Conservation (phyloP, 1,140 invertebrate genomes). For the Leptopilina boulardi region DNA sequence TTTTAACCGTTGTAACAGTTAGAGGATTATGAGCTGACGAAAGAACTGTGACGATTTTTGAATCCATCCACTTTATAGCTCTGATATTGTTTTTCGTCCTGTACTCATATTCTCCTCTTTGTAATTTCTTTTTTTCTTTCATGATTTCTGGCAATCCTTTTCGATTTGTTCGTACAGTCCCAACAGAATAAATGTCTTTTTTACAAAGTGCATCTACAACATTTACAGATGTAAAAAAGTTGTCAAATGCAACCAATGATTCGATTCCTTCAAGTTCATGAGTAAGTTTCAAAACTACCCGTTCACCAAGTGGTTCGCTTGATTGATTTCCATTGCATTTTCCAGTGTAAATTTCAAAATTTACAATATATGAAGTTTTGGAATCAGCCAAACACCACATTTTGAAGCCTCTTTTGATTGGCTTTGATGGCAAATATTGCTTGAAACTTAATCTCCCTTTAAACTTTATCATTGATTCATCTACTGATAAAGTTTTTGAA, state of each 20-base stretch:
- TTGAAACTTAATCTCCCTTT: constrained; percentile 54
- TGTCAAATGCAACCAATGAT: constrained; percentile 33
- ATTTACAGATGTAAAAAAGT: constrained; percentile 33
- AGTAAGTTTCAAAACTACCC: constrained; percentile 27
- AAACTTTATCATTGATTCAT: constrained; percentile 35
- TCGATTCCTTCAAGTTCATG: background rate
- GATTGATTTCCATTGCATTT: constrained; percentile 48
- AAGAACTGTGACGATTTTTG: constrained; percentile 65
- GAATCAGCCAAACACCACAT: constrained; percentile 60
- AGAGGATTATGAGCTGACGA: constrained; percentile 55
- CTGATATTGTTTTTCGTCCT: constrained; percentile 59
- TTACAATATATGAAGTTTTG: constrained; percentile 65
- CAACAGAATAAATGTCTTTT: constrained; percentile 63
- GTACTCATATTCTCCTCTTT: constrained; percentile 63
- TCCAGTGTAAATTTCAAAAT: constrained; percentile 72
- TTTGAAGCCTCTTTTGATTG: constrained; percentile 66
- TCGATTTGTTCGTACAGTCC: constrained; percentile 64
- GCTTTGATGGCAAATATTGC: constrained; percentile 68
- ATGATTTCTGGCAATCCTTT: constrained; percentile 52
- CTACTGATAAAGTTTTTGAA: constrained; percentile 36
- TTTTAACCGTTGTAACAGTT: background rate
- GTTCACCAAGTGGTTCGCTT: constrained; percentile 24
- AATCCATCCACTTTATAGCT: constrained; percentile 70
- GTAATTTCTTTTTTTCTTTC: constrained; percentile 58
- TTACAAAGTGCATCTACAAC: constrained; percentile 58